A percentile compares a stretch with the other conserved stretches of the same genome.
phyloP scores from a whole-genome alignment of 92 coral and sea anemone genomes.

The Heteractis magnifica region DNA sequence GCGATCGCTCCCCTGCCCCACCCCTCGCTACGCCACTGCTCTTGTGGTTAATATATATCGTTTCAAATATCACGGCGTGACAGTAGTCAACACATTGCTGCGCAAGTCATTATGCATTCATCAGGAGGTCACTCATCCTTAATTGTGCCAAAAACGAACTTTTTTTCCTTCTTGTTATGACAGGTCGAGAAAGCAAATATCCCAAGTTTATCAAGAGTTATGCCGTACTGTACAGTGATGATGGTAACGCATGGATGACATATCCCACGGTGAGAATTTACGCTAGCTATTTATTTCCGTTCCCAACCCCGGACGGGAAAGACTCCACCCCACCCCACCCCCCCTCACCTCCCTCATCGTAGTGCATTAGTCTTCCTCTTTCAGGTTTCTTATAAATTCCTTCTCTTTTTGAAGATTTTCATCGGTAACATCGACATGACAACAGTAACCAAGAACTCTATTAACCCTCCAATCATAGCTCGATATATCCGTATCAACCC shows the following conservation, averaged over 20 bases:
- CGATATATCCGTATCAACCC: conserved; percentile 62
- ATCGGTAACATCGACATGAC: conserved; percentile 53
- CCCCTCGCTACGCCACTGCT: too few relatives aligned
- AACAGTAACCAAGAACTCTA: conserved; percentile 44
- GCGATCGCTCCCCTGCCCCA: too few relatives aligned
- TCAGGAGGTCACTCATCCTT: too few relatives aligned
- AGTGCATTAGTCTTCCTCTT: not conserved
- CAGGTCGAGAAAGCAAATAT: conserved; percentile 54
- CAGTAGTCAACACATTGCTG: too few relatives aligned
- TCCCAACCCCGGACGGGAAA: not conserved
- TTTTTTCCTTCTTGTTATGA: not conserved
- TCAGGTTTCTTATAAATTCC: not conserved
- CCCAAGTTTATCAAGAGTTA: conserved; percentile 54
- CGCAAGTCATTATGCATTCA: too few relatives aligned
- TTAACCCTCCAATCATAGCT: conserved; percentile 42
- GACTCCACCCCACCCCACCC: too few relatives aligned
- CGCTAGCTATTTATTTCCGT: too few relatives aligned
- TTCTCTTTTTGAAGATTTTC: conserved; percentile 26
- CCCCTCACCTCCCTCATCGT: too few relatives aligned
- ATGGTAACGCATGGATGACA: conserved; percentile 49
- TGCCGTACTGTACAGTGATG: conserved; percentile 39
- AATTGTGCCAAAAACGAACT: not conserved
- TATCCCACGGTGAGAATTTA: conserved; percentile 32
- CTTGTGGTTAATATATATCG: too few relatives aligned
- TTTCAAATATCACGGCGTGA: too few relatives aligned